phyloP scores from a whole-genome alignment of 1,140 invertebrate genomes.

The Bombus confusus region DNA sequence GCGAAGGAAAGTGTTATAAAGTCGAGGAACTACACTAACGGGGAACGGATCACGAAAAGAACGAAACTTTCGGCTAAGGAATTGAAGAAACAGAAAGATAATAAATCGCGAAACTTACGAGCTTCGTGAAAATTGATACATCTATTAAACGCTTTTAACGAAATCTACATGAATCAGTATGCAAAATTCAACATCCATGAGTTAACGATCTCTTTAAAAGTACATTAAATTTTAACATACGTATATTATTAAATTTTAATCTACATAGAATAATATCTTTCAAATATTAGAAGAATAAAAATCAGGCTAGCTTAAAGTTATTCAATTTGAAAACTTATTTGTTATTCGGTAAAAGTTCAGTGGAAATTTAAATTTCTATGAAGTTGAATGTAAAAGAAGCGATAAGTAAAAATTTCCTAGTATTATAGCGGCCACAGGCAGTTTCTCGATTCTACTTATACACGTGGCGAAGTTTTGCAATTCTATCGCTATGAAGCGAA shows the following conservation, averaged over 20 bases:
- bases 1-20: no score
- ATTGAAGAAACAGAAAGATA: background rate
- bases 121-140: no score
- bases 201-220: no score
- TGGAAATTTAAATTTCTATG: background rate
- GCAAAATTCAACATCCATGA: no score
- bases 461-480: constrained; percentile 1
- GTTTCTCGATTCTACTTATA: background rate
- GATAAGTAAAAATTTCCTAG: background rate
- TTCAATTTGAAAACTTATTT: background rate
- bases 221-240: no score
- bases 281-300: background rate
- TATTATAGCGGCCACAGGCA: no score
- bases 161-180: no score
- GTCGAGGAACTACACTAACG: background rate
- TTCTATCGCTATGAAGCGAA: background rate
- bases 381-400: background rate
- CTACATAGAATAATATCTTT: background rate
- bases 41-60: background rate
- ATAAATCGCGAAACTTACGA: no score
- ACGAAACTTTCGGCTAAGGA: background rate
- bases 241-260: no score
- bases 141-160: no score
- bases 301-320: background rate
- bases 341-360: background rate